Evolutionary conservation across 2,113 vertebrate genomes (phyloP), one percentile per base, ranked within the genome.

Genomic region (human): DNA sequence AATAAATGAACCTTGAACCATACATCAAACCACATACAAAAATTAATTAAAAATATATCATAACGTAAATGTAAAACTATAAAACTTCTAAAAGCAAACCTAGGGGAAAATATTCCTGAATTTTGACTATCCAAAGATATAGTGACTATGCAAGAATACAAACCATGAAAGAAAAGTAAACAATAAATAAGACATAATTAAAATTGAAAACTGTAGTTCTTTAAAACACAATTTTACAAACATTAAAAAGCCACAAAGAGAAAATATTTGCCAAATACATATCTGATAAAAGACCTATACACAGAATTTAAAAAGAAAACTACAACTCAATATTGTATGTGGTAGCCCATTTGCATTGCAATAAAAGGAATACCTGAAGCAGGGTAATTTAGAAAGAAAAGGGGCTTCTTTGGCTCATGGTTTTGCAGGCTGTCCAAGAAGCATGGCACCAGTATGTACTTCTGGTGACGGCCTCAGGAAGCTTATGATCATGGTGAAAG

Each of bases 221-320:
- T 40, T 23, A 93, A 83, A 89, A 93, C 30, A 70, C 18, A 79
- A 50, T 32, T 83, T 59, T 78, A 59, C 12, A 45, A 72, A 90
- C 61, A 45, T 59, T 16, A 55, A 93, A 93, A 52, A 8, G 32
- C 32, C 16, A 64, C n/a, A 57, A 86, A 30, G 17, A 90, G 14
- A 70, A 85, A 64, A 45, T 80, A 86, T n/a, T 70, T 85, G 30
- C 27, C 11, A 86, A 80, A 80, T 79, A 61, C 8, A 38, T 52
- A 82, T 25, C 82, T 45, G 27, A 50, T 82, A 52, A 55, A 61
- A 80, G 40, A 61, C 14, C 59, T 70, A 25, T 35, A 59, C 45
- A 48, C 27, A 64, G 35, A 90, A 89, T 85, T 84, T 70, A 90
- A 93, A 93, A 89, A 48, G n/a, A 90, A 85, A 30, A 90, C 25